phyloP scores from a whole-genome alignment of 2,113 vertebrate genomes.

The Bostrychus sinensis region DNA sequence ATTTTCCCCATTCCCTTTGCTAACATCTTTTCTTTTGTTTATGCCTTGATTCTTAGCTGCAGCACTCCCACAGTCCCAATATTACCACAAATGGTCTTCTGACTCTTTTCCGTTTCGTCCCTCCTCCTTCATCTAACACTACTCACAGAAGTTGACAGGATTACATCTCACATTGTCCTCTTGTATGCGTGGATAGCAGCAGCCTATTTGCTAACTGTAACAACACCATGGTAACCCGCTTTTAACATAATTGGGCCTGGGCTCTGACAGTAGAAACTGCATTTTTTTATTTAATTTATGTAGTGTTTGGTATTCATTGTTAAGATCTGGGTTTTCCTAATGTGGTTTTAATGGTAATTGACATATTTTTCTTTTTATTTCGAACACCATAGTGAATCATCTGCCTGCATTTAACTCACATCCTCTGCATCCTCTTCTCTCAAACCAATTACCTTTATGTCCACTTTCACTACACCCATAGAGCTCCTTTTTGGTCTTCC shows the following conservation, averaged over 20 bases:
- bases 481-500: too few relatives aligned
- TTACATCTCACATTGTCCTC: conserved; percentile 14
- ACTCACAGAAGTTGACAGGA: conserved; percentile 10
- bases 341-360: too few relatives aligned
- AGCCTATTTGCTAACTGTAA: conserved; percentile 16
- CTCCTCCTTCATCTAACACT: not conserved
- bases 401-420: too few relatives aligned
- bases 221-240: conserved; percentile 15
- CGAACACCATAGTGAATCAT: too few relatives aligned
- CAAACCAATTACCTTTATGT: too few relatives aligned
- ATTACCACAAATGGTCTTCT: not conserved
- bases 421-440: too few relatives aligned
- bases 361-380: too few relatives aligned
- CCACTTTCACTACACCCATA: too few relatives aligned
- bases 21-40: not conserved
- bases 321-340: too few relatives aligned
- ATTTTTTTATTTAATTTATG: not conserved
- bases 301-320: too few relatives aligned
- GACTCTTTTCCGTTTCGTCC: not conserved
- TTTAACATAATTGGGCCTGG: not conserved
- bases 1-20: not conserved
- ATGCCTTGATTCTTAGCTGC: too few relatives aligned
- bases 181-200: not conserved
- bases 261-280: not conserved
- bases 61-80: not conserved